phyloP scores from a whole-genome alignment of 64 coral and sea anemone genomes.

The Pachyseris speciosa region DNA sequence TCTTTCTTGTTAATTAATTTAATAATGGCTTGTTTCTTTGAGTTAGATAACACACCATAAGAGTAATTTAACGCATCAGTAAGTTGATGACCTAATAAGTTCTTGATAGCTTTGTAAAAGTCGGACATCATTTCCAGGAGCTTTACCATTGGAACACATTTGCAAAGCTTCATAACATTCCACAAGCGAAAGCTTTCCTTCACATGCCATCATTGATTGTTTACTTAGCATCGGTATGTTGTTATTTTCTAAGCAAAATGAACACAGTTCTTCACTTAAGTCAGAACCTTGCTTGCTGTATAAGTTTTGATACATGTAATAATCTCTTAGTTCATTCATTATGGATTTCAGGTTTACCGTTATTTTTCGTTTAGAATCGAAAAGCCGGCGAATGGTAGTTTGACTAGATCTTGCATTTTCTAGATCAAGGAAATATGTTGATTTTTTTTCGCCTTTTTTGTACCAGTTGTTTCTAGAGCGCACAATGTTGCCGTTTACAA shows the following conservation, averaged over 20 bases:
- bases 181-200: neutral
- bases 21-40: too few relatives aligned
- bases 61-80: neutral
- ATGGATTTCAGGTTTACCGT: neutral
- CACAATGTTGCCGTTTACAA: neutral
- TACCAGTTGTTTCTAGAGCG: neutral
- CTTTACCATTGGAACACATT: neutral
- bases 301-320: neutral
- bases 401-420: neutral
- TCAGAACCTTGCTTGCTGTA: neutral
- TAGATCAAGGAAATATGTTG: neutral
- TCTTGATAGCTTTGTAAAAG: neutral
- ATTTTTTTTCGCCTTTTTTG: neutral
- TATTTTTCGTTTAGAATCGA: neutral
- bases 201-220: neutral
- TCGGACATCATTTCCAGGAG: neutral
- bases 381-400: neutral
- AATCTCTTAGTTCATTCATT: slow-evolving; percentile 16
- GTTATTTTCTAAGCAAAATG: neutral
- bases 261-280: neutral
- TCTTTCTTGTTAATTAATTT: too few relatives aligned
- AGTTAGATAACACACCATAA: neutral
- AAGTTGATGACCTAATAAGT: neutral
- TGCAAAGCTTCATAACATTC: neutral
- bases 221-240: neutral